These are phyloP conservation scores for Aspiorhynchus laticeps DNA, from an alignment of 2,113 vertebrate species.

Conservation along the genomic window DNA sequence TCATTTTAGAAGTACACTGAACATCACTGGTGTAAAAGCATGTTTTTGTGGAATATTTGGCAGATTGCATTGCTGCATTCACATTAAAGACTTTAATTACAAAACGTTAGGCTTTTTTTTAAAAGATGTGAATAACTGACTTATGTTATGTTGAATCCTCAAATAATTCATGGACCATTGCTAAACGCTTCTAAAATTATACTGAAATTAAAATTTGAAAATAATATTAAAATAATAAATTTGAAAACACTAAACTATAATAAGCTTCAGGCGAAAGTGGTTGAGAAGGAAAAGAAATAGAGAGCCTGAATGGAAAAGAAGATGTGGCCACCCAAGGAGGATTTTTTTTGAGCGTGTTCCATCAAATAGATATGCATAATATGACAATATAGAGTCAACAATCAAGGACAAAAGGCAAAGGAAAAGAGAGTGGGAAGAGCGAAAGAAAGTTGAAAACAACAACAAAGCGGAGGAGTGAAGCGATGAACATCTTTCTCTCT, in stretches of 20 bases:
- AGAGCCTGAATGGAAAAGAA: conserved; percentile 40
- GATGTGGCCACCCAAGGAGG: conserved; percentile 46
- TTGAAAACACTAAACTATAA: not conserved
- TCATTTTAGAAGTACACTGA: not conserved
- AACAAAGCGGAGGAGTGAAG: conserved; percentile 59
- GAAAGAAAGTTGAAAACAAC: conserved; percentile 53
- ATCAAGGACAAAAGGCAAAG: conserved; percentile 15
- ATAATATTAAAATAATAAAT: not conserved
- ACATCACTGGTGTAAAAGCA: not conserved
- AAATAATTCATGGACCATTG: not conserved
- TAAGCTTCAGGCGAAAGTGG: conserved; percentile 46
- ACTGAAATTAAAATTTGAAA: not conserved
- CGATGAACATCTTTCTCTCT: conserved; percentile 66
- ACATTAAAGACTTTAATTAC: too few species aligned
- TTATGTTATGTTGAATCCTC: too few species aligned
- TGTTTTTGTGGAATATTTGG: too few species aligned
- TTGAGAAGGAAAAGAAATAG: conserved; percentile 50
- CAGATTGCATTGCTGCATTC: too few species aligned
- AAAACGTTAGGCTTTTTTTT: too few species aligned
- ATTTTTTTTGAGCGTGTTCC: not conserved
- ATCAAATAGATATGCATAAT: not conserved
- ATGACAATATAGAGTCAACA: conserved; percentile 9
- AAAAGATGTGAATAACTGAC: too few species aligned
- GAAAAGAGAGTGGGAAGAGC: not conserved
- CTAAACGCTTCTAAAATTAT: not conserved